A percentile compares a stretch with the other conserved stretches of the same genome.
Conservation (phyloP, 2,113 vertebrate genomes). For the Apaloderma vittatum region DNA sequence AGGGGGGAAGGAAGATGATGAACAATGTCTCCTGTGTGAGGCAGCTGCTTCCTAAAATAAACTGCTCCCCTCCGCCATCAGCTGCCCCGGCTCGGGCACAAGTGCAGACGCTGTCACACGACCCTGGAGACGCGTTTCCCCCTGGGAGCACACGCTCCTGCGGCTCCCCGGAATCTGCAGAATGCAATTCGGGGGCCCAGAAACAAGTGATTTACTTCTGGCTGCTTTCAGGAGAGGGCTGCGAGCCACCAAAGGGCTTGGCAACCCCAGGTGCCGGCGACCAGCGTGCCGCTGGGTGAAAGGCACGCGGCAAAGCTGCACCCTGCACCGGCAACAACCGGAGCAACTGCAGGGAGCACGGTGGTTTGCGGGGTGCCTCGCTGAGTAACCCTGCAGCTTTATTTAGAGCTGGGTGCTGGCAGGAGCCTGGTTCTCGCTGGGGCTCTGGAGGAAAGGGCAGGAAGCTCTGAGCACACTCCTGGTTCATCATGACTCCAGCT, state of each 20-base stretch:
- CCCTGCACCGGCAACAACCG: accelerated
- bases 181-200: background rate
- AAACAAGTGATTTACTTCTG: background rate
- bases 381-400: background rate
- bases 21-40: conserved; percentile 61
- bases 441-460: background rate
- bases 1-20: background rate
- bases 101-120: background rate
- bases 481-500: background rate
- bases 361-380: accelerated
- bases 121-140: background rate
- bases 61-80: background rate
- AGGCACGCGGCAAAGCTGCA: background rate
- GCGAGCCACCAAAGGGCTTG: accelerated
- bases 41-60: conserved; percentile 66
- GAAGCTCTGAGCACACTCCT: background rate
- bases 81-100: background rate
- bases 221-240: background rate
- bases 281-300: accelerated
- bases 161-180: conserved; percentile 14
- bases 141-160: background rate
- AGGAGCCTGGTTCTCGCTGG: accelerated
- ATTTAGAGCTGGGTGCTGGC: background rate
- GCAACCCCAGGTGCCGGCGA: background rate
- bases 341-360: accelerated